phyloP scores from a whole-genome alignment of 2,888 invertebrate species.

The Polydrusus pterygomalis region DNA sequence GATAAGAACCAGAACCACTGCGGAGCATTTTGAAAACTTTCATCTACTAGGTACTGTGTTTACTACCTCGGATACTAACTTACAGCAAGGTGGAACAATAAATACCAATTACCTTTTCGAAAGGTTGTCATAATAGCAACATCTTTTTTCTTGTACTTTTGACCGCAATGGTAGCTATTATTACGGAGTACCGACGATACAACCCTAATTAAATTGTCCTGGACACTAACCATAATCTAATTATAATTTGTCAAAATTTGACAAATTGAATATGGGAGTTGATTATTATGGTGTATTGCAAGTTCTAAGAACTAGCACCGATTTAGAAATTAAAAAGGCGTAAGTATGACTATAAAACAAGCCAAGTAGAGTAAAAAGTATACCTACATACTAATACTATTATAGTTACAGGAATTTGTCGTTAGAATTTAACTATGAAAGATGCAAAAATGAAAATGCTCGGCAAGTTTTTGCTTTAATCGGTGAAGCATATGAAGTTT shows the following conservation, averaged over 20 bases:
- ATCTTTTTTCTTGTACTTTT: too few relatives aligned
- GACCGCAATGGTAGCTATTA: too few relatives aligned
- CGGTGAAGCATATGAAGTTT: conserved; percentile 87
- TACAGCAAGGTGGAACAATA: too few relatives aligned
- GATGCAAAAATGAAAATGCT: conserved; percentile 77
- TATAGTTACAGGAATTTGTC: conserved; percentile 71
- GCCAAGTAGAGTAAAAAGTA: background rate
- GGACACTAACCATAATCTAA: background rate
- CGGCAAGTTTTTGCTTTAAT: conserved; percentile 77
- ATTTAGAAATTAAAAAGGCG: conserved; percentile 83
- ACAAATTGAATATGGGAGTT: conserved; percentile 75
- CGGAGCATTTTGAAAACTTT: too few relatives aligned
- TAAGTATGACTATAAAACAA: conserved; percentile 67
- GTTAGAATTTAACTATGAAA: conserved; percentile 73
- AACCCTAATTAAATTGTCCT: background rate
- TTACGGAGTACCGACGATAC: too few relatives aligned
- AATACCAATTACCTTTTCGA: too few relatives aligned
- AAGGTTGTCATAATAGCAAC: too few relatives aligned
- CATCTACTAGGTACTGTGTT: too few relatives aligned
- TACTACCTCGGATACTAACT: too few relatives aligned
- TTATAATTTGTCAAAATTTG: background rate
- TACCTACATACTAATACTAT: background rate
- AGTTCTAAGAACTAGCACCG: conserved; percentile 78
- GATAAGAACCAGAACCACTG: too few relatives aligned
- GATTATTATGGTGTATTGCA: conserved; percentile 88